Evolutionary conservation across 2,888 invertebrate species (phyloP), one percentile per base, ranked within the genome.

Genomic region (Tridacna gigas): DNA sequence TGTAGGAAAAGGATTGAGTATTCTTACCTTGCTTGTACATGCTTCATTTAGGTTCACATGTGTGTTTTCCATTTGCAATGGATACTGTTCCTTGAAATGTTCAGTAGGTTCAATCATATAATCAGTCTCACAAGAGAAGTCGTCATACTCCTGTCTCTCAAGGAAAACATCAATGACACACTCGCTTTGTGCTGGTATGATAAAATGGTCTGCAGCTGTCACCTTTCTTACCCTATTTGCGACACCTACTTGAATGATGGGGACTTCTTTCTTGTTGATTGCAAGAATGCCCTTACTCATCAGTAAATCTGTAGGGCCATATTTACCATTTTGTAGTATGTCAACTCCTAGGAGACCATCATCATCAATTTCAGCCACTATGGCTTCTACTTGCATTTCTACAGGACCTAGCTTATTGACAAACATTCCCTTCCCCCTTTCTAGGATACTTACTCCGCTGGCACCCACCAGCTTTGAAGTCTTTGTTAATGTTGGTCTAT

Each of bases 311-410:
- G 82, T 83, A 48, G 82, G 82, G 22, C 80, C 79, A 25, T 73
- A 56, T 25, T 75, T 73, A 74, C 56, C 61, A 13, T 71, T 67
- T 22, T 74, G 37, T n/a, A 86, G 66, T n/a, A 86, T 66, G 73
- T 84, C 86, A 15, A 79, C 61, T 9, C 84, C 86, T 28, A 84
- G 63, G 20, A 86, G 60, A 26, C 76, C 78, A 20, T 84, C 84
- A 74, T 86, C 82, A 22, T 84, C 80, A 56, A 86, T 71, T n/a
- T 71, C 71, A 15, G 71, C 51, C 15, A 71, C 71, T 48, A 48
- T 47, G 13, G 47, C 15, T 48, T 71, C 71, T 28, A n/a, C 18
- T n/a, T 71, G 63, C 28, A 80, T 22, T 20, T 65, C 4, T 15
- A 75, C 25, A n/a, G 51, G 25, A 20, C 75, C 75, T 13, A 75